Conservation (phyloP, 2,797 vertebrate species). For the Pitangus sulphuratus region DNA sequence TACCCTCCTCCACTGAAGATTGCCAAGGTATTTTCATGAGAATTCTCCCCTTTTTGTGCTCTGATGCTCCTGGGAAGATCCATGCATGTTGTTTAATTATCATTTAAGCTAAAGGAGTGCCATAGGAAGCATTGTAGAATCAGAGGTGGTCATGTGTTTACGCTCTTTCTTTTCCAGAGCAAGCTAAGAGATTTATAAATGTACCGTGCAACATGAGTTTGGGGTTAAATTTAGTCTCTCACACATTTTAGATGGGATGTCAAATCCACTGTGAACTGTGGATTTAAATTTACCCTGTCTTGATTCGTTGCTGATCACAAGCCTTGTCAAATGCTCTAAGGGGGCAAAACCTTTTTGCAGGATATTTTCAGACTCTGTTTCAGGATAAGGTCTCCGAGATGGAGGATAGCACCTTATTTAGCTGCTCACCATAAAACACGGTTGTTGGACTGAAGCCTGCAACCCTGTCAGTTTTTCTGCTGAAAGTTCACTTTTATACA, state of each 20-base stretch:
- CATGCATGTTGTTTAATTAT: not conserved
- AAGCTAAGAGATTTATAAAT: not conserved
- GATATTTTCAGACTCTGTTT: not conserved
- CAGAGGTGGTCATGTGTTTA: not conserved
- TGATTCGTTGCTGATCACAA: not conserved
- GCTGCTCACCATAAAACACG: not conserved
- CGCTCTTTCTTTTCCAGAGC: not conserved
- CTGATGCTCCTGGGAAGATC: not conserved
- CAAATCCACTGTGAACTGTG: not conserved
- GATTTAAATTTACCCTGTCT: not conserved
- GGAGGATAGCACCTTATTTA: slow-evolving; percentile 29
- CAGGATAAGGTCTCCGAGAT: not conserved
- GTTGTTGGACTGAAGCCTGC: slow-evolving; percentile 18
- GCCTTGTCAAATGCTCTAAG: not conserved
- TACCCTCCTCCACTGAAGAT: not conserved
- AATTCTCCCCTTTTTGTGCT: slow-evolving; percentile 30
- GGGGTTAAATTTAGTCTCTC: not conserved
- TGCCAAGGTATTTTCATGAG: not conserved
- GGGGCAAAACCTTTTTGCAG: not conserved
- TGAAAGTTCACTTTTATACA: slow-evolving; percentile 10
- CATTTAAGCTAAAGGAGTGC: not conserved
- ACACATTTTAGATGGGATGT: not conserved
- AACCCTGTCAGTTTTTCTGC: not conserved
- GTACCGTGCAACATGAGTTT: not conserved
- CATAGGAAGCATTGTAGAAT: not conserved